Base-by-base conservation (phyloP, 2,888 invertebrate genomes). In the Diarsia dahlii region DNA sequence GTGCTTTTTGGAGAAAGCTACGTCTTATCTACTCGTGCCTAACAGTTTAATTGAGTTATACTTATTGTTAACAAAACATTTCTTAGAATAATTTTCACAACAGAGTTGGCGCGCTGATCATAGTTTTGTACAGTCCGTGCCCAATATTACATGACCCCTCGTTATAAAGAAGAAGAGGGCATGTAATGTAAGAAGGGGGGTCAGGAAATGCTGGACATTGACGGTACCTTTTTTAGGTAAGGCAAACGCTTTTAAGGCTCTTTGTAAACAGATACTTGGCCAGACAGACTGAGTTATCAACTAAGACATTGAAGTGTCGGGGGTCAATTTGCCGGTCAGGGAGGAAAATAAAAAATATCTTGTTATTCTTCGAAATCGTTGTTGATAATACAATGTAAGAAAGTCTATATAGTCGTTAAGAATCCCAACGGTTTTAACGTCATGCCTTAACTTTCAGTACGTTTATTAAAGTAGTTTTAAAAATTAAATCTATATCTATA, bases 231-330 rank as follows among this genome's bases (percentile, higher is more conserved):
- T n/a, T 18, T 54, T 45, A 18, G 3, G 2, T 34, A 50, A 20
- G 4, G 52, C 20, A 79, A 65, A 72, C 23, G n/a, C 52, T 78
- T 72, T 45, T 73, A 78, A 66, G 65, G 13, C 12, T 13, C 12
- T 34, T 39, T 48, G 79, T 71, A 71, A 79, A 46, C 45, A 50
- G 71, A 78, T 71, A 75, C 28, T 9, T n/a, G 71, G 45, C 13
- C 56, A 73, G 52, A 72, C 9, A 3, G 48, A 50, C 28, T 23
- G 28, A 56, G 48, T 65, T 9, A 54, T 54, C 46, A 73, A 73
- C 48, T 23, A 34, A 13, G 34, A 52, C 56, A 65, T 39, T 50
- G n/a, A 46, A 71, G 64, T 65, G 64, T 39, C 48, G n/a, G 52
- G 48, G 45, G 3, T 63, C 12, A 54, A 63, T 60, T 77, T 76